phyloP scores from a whole-genome alignment of 2,797 vertebrate species.

The Schizopygopsis pylzovi region DNA sequence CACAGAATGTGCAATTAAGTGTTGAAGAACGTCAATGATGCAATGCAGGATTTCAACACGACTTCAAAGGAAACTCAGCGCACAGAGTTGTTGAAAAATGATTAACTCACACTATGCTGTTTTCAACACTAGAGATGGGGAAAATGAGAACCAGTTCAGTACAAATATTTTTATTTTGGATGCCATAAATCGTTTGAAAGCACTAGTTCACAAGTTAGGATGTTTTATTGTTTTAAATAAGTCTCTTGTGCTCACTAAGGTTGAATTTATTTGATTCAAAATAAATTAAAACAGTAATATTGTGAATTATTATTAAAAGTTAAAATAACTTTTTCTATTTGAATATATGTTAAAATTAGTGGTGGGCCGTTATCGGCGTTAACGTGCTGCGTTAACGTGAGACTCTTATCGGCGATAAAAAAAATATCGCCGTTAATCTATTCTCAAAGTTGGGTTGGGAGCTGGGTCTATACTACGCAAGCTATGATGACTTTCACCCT shows the following conservation, averaged over 20 bases:
- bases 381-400: too few relatives aligned
- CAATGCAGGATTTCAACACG: constrained; percentile 23
- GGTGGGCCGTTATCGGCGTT: too few relatives aligned
- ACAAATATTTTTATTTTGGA: too few relatives aligned
- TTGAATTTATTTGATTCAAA: background rate
- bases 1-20: constrained; percentile 14
- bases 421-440: too few relatives aligned
- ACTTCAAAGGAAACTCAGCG: background rate
- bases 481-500: too few relatives aligned
- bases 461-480: too few relatives aligned
- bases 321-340: background rate
- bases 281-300: background rate
- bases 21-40: background rate
- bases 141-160: background rate
- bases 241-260: background rate
- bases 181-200: too few relatives aligned
- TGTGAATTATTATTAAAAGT: background rate
- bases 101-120: background rate
- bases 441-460: too few relatives aligned
- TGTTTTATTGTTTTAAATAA: background rate
- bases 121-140: background rate
- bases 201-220: background rate
- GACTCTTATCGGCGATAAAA: too few relatives aligned
- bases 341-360: too few relatives aligned
- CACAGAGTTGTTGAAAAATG: background rate